These are phyloP conservation scores for Spicauda simplicius DNA, from an alignment of 2,888 invertebrate genomes.

Conservation along the genomic window DNA sequence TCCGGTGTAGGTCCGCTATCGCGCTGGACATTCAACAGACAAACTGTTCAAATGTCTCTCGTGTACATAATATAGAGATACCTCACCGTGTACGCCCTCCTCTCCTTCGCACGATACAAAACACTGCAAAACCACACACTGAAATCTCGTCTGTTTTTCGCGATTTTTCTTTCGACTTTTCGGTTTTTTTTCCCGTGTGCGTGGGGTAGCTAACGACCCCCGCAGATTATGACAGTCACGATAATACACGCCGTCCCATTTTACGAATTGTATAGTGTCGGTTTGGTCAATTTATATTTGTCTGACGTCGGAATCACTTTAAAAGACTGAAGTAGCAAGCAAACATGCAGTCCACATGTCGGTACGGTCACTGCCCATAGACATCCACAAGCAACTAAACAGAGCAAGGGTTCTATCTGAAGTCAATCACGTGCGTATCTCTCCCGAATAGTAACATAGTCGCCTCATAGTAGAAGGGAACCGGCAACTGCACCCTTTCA, in stretches of 20 bases:
- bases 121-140: constrained; percentile 51
- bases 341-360: no score
- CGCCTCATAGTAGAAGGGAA: no score
- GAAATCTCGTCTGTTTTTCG: constrained; percentile 30
- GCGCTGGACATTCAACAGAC: constrained; percentile 27
- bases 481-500: no score
- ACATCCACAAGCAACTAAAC: no score
- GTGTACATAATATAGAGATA: constrained; percentile 19
- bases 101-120: constrained; percentile 41
- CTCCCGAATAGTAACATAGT: no score
- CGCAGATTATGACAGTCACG: constrained; percentile 75
- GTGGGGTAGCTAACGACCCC: constrained; percentile 52
- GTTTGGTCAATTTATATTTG: no score
- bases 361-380: no score
- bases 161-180: constrained; percentile 12
- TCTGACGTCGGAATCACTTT: no score
- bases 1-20: constrained; percentile 52
- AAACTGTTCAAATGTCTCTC: constrained; percentile 3
- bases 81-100: constrained; percentile 46
- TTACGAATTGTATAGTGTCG: not conserved
- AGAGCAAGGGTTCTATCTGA: no score
- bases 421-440: no score
- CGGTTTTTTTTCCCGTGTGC: constrained; percentile 12
- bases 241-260: constrained; percentile 2
- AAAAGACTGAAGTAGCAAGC: no score